Conservation (phyloP, 2,797 vertebrate species). For the Rhadinocentrus ornatus region DNA sequence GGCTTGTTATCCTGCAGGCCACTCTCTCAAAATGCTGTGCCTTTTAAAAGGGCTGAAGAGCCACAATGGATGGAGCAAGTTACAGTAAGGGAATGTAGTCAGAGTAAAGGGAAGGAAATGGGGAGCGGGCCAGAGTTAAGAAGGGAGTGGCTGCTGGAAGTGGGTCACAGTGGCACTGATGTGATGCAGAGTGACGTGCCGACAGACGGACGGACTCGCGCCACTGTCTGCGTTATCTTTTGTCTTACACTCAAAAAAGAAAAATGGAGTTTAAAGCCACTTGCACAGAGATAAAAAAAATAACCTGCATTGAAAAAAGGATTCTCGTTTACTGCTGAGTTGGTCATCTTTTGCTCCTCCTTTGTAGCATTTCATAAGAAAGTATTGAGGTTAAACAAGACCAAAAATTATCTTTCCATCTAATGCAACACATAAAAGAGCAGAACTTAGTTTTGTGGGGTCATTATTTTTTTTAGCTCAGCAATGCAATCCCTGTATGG, state of each 20-base stretch:
- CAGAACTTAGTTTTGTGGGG: conserved; percentile 20
- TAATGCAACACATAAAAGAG: conserved; percentile 14
- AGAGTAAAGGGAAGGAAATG: conserved; percentile 20
- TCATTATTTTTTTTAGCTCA: conserved; percentile 36
- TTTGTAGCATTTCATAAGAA: conserved; percentile 32
- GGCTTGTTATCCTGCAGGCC: background rate
- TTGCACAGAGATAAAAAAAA: conserved; percentile 52
- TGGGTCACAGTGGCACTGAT: conserved; percentile 75
- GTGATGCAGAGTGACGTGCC: conserved; percentile 64
- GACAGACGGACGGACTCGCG: conserved; percentile 45
- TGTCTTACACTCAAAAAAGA: conserved; percentile 25
- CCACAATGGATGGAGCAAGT: conserved; percentile 5
- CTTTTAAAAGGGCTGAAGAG: conserved; percentile 4
- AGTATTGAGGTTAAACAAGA: conserved; percentile 40
- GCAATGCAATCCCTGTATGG: conserved; percentile 25
- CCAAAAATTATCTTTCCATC: conserved; percentile 30
- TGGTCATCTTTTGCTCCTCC: conserved; percentile 23
- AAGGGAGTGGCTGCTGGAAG: conserved; percentile 69
- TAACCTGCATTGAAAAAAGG: conserved; percentile 33
- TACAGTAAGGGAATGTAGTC: conserved; percentile 17
- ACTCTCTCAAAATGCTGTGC: background rate
- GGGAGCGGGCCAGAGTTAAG: conserved; percentile 41
- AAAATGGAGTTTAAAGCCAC: conserved; percentile 36
- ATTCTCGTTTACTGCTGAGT: conserved; percentile 32
- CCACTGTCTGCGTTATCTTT: conserved; percentile 65